Conservation (phyloP, 2,888 invertebrate species). For the Galerucella calmariensis region DNA sequence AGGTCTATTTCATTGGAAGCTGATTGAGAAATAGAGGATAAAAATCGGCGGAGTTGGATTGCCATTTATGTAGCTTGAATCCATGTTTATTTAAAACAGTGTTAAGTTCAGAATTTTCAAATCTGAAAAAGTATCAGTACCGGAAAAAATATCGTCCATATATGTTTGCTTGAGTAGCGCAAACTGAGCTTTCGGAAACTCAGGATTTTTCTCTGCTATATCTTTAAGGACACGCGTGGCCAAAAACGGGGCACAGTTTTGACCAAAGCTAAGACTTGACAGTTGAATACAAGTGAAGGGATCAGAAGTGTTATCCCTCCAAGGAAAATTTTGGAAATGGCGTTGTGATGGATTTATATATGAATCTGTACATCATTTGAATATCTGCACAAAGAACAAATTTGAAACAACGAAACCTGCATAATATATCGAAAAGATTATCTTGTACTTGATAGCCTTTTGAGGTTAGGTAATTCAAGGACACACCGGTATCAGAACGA, state of each 20-base stretch:
- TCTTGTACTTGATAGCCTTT: conserved; percentile 4
- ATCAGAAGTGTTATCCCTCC: neutral
- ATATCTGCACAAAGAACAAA: conserved; percentile 5
- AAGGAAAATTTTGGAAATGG: neutral
- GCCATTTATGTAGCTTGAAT: too few relatives aligned
- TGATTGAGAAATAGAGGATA: too few relatives aligned
- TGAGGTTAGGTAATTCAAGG: neutral
- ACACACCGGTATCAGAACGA: neutral
- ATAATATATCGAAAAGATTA: conserved; percentile 3
- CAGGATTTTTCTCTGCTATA: neutral
- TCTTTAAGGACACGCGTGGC: conserved; percentile 1
- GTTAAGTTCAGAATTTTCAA: too few relatives aligned
- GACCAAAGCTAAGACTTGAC: neutral
- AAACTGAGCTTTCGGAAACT: too few relatives aligned
- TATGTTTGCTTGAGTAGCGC: too few relatives aligned
- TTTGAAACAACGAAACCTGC: neutral
- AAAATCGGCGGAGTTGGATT: too few relatives aligned
- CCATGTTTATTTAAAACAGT: too few relatives aligned
- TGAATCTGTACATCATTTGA: neutral
- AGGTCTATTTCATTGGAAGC: too few relatives aligned
- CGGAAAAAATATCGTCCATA: too few relatives aligned
- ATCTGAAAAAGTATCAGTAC: too few relatives aligned
- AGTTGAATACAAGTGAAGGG: neutral
- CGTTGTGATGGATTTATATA: neutral
- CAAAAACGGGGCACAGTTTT: neutral